Conservation (phyloP, 2,797 vertebrate species). For the Coluber constrictor region DNA sequence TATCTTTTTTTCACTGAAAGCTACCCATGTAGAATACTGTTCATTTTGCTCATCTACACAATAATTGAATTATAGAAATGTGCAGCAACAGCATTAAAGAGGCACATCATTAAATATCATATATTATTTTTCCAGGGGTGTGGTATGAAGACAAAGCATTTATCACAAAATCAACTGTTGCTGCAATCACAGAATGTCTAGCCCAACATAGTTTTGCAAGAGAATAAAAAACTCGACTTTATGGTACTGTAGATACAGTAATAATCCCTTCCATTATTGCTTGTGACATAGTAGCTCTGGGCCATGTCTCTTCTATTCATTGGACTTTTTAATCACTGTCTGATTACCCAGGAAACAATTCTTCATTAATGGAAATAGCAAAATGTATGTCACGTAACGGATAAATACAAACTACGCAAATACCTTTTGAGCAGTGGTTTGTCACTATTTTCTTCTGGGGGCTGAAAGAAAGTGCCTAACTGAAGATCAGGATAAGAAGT, state of each 20-base stretch:
- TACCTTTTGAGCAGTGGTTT: background rate
- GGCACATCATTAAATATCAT: background rate
- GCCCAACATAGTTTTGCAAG: constrained; percentile 36
- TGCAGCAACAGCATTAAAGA: constrained; percentile 25
- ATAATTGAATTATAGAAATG: constrained; percentile 48
- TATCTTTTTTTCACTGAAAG: background rate
- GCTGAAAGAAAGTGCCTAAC: background rate
- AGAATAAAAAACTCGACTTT: constrained; percentile 30
- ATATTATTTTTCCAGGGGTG: background rate
- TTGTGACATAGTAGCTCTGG: constrained; percentile 60
- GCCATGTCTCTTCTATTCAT: constrained; percentile 59
- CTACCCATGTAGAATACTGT: constrained; percentile 27
- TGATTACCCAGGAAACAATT: constrained; percentile 50
- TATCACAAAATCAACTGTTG: constrained; percentile 42
- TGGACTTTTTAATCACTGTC: constrained; percentile 59
- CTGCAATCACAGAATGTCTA: constrained; percentile 17
- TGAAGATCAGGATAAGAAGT: background rate
- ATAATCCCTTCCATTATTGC: constrained; percentile 53
- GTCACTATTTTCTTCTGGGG: background rate
- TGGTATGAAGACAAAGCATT: constrained; percentile 13
- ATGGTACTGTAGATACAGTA: constrained; percentile 33
- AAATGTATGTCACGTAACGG: background rate
- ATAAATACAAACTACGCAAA: background rate
- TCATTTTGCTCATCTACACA: constrained; percentile 43
- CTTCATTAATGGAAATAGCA: constrained; percentile 17